A percentile compares a stretch with the other conserved stretches of the same genome.
These are phyloP conservation scores for Tetropium fuscum DNA, from an alignment of 2,888 invertebrate genomes.

Conservation along the genomic window DNA sequence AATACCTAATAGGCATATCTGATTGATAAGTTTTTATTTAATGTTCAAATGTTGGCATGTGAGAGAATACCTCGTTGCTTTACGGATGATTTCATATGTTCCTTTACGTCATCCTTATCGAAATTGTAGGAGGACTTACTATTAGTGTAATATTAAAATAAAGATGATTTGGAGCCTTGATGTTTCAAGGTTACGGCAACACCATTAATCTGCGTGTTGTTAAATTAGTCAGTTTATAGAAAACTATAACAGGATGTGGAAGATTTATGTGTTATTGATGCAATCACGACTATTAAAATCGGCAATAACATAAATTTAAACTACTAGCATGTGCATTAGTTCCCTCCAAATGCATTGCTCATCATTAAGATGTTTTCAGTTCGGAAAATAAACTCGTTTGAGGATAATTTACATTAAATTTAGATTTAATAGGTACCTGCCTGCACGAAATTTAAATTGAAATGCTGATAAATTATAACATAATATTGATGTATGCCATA, in stretches of 20 bases:
- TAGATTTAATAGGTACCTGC: too few relatives aligned
- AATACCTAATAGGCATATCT: too few relatives aligned
- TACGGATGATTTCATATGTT: slow-evolving; percentile 17
- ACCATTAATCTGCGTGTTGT: slow-evolving; percentile 35
- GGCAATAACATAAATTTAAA: slow-evolving; percentile 29
- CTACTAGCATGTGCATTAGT: not conserved
- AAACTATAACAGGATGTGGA: slow-evolving; percentile 52
- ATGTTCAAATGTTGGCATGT: slow-evolving; percentile 7
- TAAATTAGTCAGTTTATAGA: slow-evolving; percentile 49
- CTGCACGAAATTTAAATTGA: too few relatives aligned
- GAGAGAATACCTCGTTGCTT: too few relatives aligned
- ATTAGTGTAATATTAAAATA: slow-evolving; percentile 32
- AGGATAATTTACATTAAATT: too few relatives aligned
- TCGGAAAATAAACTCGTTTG: too few relatives aligned
- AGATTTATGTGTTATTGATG: slow-evolving; percentile 27
- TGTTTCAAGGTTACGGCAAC: slow-evolving; percentile 28
- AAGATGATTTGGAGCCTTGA: slow-evolving; percentile 34
- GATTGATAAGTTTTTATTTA: not conserved
- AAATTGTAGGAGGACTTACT: slow-evolving; percentile 31
- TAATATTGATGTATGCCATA: too few relatives aligned
- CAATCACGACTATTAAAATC: slow-evolving; percentile 26
- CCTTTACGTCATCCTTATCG: slow-evolving; percentile 18
- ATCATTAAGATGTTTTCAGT: too few relatives aligned
- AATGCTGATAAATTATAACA: too few relatives aligned
- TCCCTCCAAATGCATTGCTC: too few relatives aligned